Percentiles rank a stretch among this genome's conserved stretches.
Conservation (phyloP, 2,888 invertebrate genomes). For the Rhamphomyia laevipes region DNA sequence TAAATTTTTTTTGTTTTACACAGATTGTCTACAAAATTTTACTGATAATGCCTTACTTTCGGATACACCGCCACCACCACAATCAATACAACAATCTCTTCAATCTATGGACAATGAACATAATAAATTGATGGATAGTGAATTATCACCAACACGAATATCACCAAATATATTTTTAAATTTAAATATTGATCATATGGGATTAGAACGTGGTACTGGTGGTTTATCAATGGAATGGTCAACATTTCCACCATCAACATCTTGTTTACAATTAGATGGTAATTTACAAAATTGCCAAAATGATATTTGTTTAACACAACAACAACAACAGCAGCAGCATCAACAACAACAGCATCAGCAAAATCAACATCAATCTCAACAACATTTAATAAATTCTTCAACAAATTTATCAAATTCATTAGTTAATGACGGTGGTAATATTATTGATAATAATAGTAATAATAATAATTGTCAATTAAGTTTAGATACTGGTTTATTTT, state of each 20-base stretch:
- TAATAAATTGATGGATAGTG: constrained; percentile 24
- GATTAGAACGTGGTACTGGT: constrained; percentile 30
- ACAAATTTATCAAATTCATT: not conserved
- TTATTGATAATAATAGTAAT: no score
- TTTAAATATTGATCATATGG: constrained; percentile 35
- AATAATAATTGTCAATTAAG: constrained; percentile 12
- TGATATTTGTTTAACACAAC: constrained; percentile 1
- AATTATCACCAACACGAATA: constrained; percentile 32
- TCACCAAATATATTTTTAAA: constrained; percentile 38
- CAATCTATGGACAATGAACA: constrained; percentile 33
- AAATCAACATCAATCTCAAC: constrained; percentile 10
- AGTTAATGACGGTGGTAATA: not conserved
- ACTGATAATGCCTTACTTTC: constrained; percentile 29
- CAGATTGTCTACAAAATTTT: not conserved
- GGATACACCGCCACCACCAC: constrained; percentile 28
- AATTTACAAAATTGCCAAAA: not conserved
- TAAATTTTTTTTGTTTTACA: no score
- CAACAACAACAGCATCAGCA: constrained; percentile 12
- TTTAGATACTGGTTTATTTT: constrained; percentile 20
- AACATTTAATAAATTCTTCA: not conserved
- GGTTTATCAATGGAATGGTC: constrained; percentile 38
- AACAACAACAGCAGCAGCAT: constrained; percentile 11
- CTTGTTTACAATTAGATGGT: not conserved
- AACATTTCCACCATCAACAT: constrained; percentile 21
- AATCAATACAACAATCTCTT: constrained; percentile 21